phyloP scores from a whole-genome alignment of 2,113 vertebrate species.

The Crotalus horridus region DNA sequence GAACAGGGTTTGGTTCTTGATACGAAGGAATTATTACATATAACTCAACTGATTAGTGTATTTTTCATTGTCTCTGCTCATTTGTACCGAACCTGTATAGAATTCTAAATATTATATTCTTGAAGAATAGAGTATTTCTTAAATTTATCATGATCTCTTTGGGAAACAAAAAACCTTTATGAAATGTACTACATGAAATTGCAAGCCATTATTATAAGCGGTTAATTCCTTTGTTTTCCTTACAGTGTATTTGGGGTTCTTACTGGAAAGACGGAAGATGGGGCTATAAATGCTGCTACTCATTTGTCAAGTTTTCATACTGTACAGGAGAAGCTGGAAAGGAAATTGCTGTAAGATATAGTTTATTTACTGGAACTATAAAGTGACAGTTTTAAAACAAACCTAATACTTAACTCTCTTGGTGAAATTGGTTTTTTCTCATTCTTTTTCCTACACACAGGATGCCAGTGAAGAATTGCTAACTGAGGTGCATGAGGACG shows the following conservation, averaged over 20 bases:
- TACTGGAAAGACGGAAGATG: conserved; percentile 94
- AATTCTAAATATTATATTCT: neutral
- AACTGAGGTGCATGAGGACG: conserved; percentile 72
- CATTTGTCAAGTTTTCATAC: conserved; percentile 94
- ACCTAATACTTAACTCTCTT: conserved; percentile 2
- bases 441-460: conserved; percentile 34
- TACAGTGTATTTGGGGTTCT: conserved; percentile 94
- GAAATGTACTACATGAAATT: neutral
- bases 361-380: neutral
- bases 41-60: neutral
- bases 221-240: neutral
- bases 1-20: neutral
- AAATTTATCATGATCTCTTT: neutral
- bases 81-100: neutral
- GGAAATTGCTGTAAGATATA: conserved; percentile 75
- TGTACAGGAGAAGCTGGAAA: conserved; percentile 92
- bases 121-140: neutral
- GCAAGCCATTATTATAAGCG: neutral
- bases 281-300: conserved; percentile 96
- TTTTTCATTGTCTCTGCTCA: neutral
- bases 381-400: neutral
- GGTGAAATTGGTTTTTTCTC: neutral
- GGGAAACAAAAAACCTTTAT: neutral
- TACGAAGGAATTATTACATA: neutral
- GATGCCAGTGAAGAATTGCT: conserved; percentile 65